These are phyloP conservation scores for Psix sp. DNA, from an alignment of 1,140 invertebrate genomes.

Conservation along the genomic window DNA sequence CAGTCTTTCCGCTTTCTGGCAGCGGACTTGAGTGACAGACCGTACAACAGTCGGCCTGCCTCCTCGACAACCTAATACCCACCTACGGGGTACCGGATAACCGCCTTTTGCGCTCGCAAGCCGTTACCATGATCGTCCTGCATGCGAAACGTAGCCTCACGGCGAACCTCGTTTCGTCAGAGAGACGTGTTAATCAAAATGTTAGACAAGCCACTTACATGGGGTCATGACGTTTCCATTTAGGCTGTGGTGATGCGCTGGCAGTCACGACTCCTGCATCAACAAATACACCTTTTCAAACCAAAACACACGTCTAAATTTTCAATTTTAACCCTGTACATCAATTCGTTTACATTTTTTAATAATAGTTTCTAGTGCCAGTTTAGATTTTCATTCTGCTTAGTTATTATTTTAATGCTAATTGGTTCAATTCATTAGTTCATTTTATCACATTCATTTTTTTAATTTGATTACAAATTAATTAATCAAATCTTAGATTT, in stretches of 20 bases:
- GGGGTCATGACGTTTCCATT: conserved; percentile 76
- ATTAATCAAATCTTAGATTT: too few relatives aligned
- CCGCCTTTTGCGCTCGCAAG: conserved; percentile 70
- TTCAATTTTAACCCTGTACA: conserved; percentile 52
- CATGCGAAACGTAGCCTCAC: conserved; percentile 61
- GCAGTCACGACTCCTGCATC: conserved; percentile 59
- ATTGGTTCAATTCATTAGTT: too few relatives aligned
- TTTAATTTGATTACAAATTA: too few relatives aligned
- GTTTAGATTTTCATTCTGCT: background rate
- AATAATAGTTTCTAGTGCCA: background rate
- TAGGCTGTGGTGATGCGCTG: conserved; percentile 64
- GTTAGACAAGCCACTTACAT: conserved; percentile 78
- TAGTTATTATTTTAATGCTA: too few relatives aligned
- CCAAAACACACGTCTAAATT: conserved; percentile 25
- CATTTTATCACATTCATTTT: too few relatives aligned
- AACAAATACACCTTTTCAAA: conserved; percentile 28
- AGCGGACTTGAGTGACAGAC: conserved; percentile 61
- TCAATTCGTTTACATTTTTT: too few relatives aligned
- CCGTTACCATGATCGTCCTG: conserved; percentile 52
- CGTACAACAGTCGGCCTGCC: conserved; percentile 66
- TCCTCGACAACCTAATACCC: conserved; percentile 76
- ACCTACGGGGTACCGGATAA: conserved; percentile 67
- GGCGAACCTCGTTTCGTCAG: conserved; percentile 64
- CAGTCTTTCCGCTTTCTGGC: conserved; percentile 63
- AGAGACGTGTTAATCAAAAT: conserved; percentile 78